A percentile compares a stretch with the other conserved stretches of the same genome.
phyloP scores from a whole-genome alignment of 1,140 invertebrate species.

The Eulimnadia texana region DNA sequence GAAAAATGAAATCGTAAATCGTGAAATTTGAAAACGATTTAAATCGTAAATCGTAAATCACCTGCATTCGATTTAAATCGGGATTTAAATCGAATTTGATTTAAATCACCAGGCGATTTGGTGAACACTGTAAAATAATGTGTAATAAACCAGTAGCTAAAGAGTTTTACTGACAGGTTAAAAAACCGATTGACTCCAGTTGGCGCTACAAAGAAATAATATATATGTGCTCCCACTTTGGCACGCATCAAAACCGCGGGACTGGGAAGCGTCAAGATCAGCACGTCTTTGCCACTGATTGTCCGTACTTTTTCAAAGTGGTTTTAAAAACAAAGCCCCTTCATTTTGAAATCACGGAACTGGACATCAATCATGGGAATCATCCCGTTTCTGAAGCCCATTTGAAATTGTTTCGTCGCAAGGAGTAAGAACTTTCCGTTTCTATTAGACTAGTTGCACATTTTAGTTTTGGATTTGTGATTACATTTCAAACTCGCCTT shows the following conservation, averaged over 20 bases:
- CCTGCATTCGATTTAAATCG: too few species aligned
- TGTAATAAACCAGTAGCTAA: too few species aligned
- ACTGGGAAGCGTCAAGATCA: not conserved
- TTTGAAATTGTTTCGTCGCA: not conserved
- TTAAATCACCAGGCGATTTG: too few species aligned
- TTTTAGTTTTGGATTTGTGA: too few species aligned
- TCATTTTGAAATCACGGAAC: not conserved
- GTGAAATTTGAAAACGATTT: too few species aligned
- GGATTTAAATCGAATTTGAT: too few species aligned
- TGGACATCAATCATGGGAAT: not conserved
- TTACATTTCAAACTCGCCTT: too few species aligned
- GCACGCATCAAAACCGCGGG: not conserved
- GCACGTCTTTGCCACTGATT: not conserved
- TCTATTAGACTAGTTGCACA: too few species aligned
- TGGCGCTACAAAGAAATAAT: not conserved
- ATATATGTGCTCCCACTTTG: not conserved
- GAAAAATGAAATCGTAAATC: too few species aligned
- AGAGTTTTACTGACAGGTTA: too few species aligned
- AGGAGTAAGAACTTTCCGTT: not conserved
- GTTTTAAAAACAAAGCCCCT: not conserved
- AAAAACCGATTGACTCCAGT: not conserved
- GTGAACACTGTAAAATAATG: too few species aligned
- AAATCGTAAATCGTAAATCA: too few species aligned
- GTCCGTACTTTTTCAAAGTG: not conserved
- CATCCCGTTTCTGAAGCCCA: not conserved